Evolutionary conservation across 2,888 invertebrate species (phyloP).

Genomic region (Brachyptera risi): DNA sequence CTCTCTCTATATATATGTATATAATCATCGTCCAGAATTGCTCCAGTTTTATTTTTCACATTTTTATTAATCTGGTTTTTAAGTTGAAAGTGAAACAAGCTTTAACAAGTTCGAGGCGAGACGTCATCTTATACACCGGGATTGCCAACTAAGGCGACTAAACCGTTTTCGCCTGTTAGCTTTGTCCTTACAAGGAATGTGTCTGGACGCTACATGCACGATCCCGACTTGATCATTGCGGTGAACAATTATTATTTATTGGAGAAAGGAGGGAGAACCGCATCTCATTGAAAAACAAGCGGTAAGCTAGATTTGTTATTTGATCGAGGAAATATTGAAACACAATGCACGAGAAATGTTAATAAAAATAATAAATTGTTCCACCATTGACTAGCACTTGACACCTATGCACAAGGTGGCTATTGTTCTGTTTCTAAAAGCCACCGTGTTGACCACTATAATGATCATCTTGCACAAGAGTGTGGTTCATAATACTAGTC

Average conservation of each 20-base stretch:
- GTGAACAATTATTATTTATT: slow-evolving; percentile 26
- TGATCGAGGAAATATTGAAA: no score
- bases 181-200: slow-evolving; percentile 15
- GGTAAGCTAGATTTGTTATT: no score
- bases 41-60: slow-evolving; percentile 20
- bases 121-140: no score
- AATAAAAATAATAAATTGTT: no score
- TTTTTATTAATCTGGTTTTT: slow-evolving; percentile 22
- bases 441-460: no score
- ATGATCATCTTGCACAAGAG: no score
- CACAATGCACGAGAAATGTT: no score
- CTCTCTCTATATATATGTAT: slow-evolving; percentile 6
- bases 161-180: slow-evolving; percentile 1
- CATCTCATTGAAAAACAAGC: slow-evolving; percentile 1
- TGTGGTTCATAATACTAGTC: no score
- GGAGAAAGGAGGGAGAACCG: slow-evolving; percentile 6
- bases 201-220: slow-evolving; percentile 21
- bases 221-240: slow-evolving; percentile 6
- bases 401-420: no score
- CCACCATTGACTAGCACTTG: neutral
- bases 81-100: slow-evolving; percentile 25
- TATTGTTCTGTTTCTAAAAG: no score
- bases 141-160: neutral
- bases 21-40: slow-evolving; percentile 8
- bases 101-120: no score